These are phyloP conservation scores for Pygoscelis antarcticus DNA, from an alignment of 2,113 vertebrate species.

Conservation along the genomic window DNA sequence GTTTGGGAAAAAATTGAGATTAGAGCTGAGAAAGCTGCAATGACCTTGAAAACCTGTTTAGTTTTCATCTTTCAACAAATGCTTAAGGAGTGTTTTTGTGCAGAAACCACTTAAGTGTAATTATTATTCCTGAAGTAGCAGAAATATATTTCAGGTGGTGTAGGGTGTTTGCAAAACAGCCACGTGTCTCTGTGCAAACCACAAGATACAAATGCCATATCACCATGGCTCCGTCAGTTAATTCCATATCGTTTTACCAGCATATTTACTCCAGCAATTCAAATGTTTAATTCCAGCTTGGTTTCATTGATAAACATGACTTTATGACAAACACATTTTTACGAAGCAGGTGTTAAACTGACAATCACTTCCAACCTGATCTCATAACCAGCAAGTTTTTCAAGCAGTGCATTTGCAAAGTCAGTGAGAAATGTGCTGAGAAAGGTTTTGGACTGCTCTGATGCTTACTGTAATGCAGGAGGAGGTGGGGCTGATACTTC, in stretches of 20 bases:
- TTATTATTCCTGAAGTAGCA: neutral
- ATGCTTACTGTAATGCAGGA: neutral
- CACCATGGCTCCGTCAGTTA: neutral
- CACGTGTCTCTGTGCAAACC: neutral
- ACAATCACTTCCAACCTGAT: neutral
- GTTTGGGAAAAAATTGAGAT: neutral
- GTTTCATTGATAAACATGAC: neutral
- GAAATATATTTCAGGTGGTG: neutral
- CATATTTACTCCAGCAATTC: neutral
- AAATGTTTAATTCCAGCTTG: neutral
- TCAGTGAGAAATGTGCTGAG: neutral
- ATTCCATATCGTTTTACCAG: neutral
- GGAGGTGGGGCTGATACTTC: neutral
- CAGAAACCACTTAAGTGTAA: neutral
- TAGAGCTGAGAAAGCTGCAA: neutral
- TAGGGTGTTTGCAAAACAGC: neutral
- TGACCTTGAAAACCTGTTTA: neutral
- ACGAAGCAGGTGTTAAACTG: neutral
- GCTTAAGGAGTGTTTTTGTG: neutral
- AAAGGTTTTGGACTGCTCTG: accelerated
- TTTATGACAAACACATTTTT: neutral
- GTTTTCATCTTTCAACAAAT: neutral
- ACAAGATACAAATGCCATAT: neutral
- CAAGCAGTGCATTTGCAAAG: neutral
- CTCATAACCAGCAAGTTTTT: neutral